A percentile compares a stretch with the other conserved stretches of the same genome.
These are phyloP conservation scores for Euclidia mi DNA, from an alignment of 2,888 invertebrate genomes.

Conservation along the genomic window DNA sequence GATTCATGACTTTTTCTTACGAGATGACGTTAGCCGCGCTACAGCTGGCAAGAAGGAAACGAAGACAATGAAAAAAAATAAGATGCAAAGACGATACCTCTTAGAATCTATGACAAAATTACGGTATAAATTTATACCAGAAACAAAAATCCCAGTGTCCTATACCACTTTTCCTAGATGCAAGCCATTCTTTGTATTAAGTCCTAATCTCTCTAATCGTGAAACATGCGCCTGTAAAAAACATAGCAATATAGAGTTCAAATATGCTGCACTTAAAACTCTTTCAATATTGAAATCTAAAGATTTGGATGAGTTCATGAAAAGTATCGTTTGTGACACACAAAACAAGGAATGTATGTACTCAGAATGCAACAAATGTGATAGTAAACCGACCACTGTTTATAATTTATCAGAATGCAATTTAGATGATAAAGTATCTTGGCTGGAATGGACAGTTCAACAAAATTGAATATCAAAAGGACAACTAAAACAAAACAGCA, in stretches of 20 bases:
- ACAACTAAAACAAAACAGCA: background rate
- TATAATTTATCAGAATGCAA: background rate
- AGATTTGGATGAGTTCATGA: background rate
- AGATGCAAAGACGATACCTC: slow-evolving; percentile 9
- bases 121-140: slow-evolving; percentile 4
- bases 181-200: slow-evolving; percentile 6
- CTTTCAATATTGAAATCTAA: background rate
- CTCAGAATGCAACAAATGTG: background rate
- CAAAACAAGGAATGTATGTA: background rate
- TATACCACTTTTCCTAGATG: slow-evolving; percentile 8
- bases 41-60: no score
- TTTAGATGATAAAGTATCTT: background rate
- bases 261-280: background rate
- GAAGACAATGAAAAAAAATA: no score
- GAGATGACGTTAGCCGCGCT: slow-evolving; percentile 14
- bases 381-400: background rate
- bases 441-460: slow-evolving; percentile 1
- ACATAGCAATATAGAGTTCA: slow-evolving; percentile 5
- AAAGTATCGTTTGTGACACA: background rate
- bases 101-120: slow-evolving; percentile 5
- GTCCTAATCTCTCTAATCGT: slow-evolving; percentile 7
- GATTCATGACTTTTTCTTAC: slow-evolving; percentile 6
- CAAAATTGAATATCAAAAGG: background rate
- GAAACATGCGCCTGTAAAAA: slow-evolving; percentile 11
- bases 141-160: slow-evolving; percentile 1